Evolutionary conservation across 2,888 invertebrate genomes (phyloP).

Genomic region (Pantelozetes paolii): DNA sequence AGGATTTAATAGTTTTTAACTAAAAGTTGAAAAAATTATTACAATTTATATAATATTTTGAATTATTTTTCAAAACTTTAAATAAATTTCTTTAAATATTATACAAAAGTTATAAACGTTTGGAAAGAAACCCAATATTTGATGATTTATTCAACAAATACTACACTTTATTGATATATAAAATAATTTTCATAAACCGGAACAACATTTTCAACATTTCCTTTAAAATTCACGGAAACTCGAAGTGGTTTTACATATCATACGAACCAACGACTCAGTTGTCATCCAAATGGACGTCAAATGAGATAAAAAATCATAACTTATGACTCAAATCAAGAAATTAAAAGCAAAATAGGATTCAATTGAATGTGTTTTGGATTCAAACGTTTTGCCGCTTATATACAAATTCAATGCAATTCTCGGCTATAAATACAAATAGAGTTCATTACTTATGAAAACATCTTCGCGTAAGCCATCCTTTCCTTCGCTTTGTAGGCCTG

Average conservation of each 20-base stretch:
- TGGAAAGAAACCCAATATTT: too few relatives aligned
- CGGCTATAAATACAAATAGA: constrained; percentile 26
- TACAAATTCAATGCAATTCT: constrained; percentile 13
- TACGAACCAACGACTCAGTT: neutral
- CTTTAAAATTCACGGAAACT: neutral
- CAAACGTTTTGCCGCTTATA: neutral
- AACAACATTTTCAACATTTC: constrained; percentile 1
- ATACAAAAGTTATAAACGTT: too few relatives aligned
- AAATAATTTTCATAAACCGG: neutral
- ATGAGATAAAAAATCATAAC: neutral
- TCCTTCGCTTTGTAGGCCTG: constrained; percentile 48
- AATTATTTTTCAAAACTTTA: too few relatives aligned
- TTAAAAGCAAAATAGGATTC: neutral
- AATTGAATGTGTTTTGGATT: neutral
- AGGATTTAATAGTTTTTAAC: neutral
- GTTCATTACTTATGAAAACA: constrained; percentile 40
- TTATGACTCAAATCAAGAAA: neutral
- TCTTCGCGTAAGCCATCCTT: constrained; percentile 46
- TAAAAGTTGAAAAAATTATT: neutral
- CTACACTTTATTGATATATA: neutral
- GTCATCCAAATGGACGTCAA: constrained; percentile 21
- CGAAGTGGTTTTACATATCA: neutral
- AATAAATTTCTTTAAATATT: too few relatives aligned
- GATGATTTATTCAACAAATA: neutral
- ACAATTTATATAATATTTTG: too few relatives aligned